Percentiles rank a stretch among this genome's conserved stretches.
These are phyloP conservation scores for Sepiola atlantica DNA, from an alignment of 2,888 invertebrate species.

Conservation along the genomic window DNA sequence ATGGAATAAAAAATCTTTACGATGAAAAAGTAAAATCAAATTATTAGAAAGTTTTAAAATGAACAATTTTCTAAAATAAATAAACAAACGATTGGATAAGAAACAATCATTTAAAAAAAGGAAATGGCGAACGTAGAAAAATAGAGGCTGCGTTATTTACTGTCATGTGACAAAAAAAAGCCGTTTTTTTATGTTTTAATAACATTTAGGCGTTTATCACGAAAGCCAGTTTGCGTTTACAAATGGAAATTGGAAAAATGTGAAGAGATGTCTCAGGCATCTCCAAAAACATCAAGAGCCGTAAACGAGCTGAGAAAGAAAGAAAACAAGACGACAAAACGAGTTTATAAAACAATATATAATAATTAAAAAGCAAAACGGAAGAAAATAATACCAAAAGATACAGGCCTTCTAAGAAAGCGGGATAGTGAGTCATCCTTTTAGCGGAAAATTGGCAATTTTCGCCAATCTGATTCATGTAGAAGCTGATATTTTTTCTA, in stretches of 20 bases:
- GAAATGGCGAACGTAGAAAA: background rate
- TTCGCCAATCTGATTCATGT: background rate
- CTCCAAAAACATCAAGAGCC: background rate
- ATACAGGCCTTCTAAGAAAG: background rate
- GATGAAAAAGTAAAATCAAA: no score
- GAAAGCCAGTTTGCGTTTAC: conserved; percentile 19
- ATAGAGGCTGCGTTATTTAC: background rate
- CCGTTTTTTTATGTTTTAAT: background rate
- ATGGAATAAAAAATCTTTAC: no score
- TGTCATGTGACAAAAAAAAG: background rate
- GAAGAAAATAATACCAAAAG: background rate
- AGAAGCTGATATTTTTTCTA: background rate
- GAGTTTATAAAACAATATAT: background rate
- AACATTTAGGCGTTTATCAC: background rate
- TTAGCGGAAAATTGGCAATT: background rate
- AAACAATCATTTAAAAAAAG: no score
- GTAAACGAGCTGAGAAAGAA: background rate
- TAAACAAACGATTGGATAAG: no score
- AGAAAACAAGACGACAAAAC: background rate
- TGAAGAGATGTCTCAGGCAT: background rate
- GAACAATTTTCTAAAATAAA: no score
- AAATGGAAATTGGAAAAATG: background rate
- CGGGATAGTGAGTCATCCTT: background rate
- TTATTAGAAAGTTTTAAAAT: no score
- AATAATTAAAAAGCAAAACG: background rate